Evolutionary conservation across 2,797 vertebrate species (phyloP), one percentile per base, ranked within the genome.

Genomic region (Lerista edwardsae): DNA sequence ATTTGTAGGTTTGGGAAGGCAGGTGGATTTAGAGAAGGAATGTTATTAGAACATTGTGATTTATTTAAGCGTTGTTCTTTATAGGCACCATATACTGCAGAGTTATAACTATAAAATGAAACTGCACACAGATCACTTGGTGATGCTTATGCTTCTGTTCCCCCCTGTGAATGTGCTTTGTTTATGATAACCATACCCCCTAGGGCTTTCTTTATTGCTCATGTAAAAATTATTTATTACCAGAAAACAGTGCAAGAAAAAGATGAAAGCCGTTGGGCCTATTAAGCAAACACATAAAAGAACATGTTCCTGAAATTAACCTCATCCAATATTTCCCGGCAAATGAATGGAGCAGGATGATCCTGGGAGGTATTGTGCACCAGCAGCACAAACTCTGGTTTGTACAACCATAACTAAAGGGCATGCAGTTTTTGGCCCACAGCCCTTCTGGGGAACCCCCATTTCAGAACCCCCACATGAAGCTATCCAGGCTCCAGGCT

Each of bases 171-270:
- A 41, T 72, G 71, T 68, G 51, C 62, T 86, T 67, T 73, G 73
- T 80, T 90, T 88, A 79, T 90, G 83, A 71, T 0, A 17, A 84
- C 84, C 86, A 86, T 86, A 84, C 78, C 71, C 80, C 87, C 75
- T 87, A 80, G 84, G 87, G 84, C 55, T 79, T 51, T 55, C n/a
- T 90, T 93, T 90, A 90, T 80, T 89, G 85, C 80, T 89, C 25
- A 1, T 79, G 57, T 77, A 86, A 91, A 92, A 83, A 25, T 76
- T 65, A 84, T 68, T 91, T 91, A 84, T 80, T 86, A 79, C 86
- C 69, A 88, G 65, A 82, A 80, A 82, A 57, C 87, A 83, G 2
- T 34, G 68, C 82, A 57, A 51, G 23, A 84, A 91, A 83, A 87
- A 93, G 82, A 83, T 79, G 25, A 89, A 91, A 91, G 82, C 74